phyloP scores from a whole-genome alignment of 2,888 invertebrate species.

The Cryptophagus acutangulus region DNA sequence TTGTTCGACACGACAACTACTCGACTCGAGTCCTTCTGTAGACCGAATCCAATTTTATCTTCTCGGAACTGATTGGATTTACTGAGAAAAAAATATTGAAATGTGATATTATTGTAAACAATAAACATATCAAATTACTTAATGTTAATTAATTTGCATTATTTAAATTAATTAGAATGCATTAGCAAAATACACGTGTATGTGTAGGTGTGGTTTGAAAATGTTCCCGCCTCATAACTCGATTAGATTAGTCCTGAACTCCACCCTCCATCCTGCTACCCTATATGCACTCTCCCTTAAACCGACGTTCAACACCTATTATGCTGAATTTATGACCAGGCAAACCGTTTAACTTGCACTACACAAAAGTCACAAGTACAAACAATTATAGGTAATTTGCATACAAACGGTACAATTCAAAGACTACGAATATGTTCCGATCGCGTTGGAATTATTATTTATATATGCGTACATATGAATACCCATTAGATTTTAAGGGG shows the following conservation, averaged over 20 bases:
- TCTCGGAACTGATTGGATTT: no score
- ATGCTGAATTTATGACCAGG: conserved; percentile 11
- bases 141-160: no score
- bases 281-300: not conserved
- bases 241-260: not conserved
- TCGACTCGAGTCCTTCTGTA: no score
- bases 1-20: no score
- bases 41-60: no score
- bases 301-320: conserved; percentile 16
- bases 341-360: conserved; percentile 16
- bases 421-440: no score
- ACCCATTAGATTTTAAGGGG: no score
- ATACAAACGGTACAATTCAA: conserved; percentile 1
- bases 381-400: not conserved
- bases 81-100: no score
- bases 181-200: conserved; percentile 5
- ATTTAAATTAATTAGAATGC: not conserved
- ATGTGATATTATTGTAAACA: no score
- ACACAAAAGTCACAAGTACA: no score
- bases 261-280: not conserved
- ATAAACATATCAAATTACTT: no score
- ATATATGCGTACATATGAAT: not conserved
- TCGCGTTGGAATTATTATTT: no score
- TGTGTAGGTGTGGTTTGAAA: not conserved
- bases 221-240: not conserved